Evolutionary conservation across 1,140 invertebrate species (phyloP).

Genomic region (Homarus americanus): DNA sequence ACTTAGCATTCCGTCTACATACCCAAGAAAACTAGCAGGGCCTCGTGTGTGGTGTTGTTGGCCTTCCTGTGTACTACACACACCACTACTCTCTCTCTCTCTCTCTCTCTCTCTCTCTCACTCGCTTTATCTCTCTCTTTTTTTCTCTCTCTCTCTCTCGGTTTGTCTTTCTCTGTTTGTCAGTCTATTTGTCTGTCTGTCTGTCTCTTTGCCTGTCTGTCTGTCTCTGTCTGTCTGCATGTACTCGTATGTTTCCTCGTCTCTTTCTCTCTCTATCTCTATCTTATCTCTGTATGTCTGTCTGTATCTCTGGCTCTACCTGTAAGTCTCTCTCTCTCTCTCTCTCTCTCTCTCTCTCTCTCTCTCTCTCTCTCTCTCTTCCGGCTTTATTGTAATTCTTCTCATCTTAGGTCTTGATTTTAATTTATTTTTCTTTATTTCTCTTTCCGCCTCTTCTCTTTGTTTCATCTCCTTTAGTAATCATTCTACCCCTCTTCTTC

Average conservation of each 20-base stretch:
- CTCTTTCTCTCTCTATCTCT: background rate
- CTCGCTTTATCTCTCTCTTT: no score
- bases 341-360: background rate
- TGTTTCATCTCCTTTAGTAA: background rate
- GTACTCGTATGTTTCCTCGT: no score
- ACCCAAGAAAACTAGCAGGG: background rate
- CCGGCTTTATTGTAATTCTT: background rate
- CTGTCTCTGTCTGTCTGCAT: background rate
- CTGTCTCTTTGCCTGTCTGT: background rate
- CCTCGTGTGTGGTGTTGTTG: no score
- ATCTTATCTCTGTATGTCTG: no score
- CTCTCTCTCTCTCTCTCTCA: conserved; percentile 45
- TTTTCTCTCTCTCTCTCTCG: no score
- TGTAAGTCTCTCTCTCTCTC: background rate
- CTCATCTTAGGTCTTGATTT: background rate
- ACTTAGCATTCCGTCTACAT: conserved; percentile 14
- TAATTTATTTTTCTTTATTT: background rate
- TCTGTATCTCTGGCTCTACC: no score
- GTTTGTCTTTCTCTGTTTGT: no score
- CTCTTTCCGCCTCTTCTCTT: background rate
- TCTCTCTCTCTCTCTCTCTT: background rate
- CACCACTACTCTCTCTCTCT: conserved; percentile 18
- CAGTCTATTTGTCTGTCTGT: no score
- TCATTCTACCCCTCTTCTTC: background rate
- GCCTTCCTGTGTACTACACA: no score